These are phyloP conservation scores for Sphinx pinastri DNA, from an alignment of 2,888 invertebrate genomes.

Conservation along the genomic window DNA sequence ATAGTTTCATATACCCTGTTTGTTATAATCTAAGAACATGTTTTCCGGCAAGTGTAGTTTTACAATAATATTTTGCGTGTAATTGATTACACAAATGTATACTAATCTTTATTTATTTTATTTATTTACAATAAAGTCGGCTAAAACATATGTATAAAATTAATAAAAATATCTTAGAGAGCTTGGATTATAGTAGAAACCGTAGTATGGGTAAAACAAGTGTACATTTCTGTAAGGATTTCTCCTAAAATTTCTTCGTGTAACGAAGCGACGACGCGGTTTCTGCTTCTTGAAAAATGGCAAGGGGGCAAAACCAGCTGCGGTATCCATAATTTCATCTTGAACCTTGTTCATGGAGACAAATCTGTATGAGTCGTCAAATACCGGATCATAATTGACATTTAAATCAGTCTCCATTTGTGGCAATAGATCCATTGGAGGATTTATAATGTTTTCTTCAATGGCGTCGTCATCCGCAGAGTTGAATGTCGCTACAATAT, in stretches of 20 bases:
- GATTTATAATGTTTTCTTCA: conserved; percentile 43
- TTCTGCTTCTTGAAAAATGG: conserved; percentile 57
- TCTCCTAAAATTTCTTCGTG: conserved; percentile 57
- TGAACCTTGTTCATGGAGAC: conserved; percentile 53
- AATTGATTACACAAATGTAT: too few species aligned
- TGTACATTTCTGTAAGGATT: conserved; percentile 60
- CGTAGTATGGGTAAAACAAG: conserved; percentile 60
- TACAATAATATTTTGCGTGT: too few species aligned
- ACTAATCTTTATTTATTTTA: too few species aligned
- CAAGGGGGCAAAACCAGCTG: conserved; percentile 67
- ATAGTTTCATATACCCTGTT: conserved; percentile 11
- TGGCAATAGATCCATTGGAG: conserved; percentile 30
- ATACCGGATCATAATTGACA: conserved; percentile 35
- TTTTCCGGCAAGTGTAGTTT: not conserved
- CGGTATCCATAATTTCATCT: conserved; percentile 72
- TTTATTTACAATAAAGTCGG: too few species aligned
- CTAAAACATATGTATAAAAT: conserved; percentile 17
- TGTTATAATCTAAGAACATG: not conserved
- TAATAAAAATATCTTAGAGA: conserved; percentile 67
- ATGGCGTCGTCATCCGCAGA: conserved; percentile 50
- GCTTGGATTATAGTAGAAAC: conserved; percentile 63
- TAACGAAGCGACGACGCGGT: conserved; percentile 54
- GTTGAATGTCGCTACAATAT: conserved; percentile 33
- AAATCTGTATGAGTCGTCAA: conserved; percentile 46
- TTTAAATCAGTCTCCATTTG: conserved; percentile 32